Percentiles rank a stretch among this genome's conserved stretches.
These are phyloP conservation scores for Corvus moneduloides DNA, from an alignment of 2,113 vertebrate species.

Conservation along the genomic window DNA sequence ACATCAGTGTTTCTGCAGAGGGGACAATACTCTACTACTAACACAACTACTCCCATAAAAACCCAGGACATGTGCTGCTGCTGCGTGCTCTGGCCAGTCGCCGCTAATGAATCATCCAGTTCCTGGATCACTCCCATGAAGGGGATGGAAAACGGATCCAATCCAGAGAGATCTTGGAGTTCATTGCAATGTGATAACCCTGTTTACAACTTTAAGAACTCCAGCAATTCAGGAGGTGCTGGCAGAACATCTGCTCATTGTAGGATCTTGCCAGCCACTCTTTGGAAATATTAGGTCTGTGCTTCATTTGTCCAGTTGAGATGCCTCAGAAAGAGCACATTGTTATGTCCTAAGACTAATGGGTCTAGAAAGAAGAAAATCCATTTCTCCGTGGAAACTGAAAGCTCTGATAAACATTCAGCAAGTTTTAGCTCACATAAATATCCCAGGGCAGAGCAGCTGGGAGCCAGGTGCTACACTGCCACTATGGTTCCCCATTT, in stretches of 20 bases:
- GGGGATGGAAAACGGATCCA: slow-evolving; percentile 19
- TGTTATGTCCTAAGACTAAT: background rate
- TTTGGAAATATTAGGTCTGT: background rate
- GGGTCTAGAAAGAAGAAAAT: background rate
- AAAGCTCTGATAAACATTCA: background rate
- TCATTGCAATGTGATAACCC: slow-evolving; percentile 55
- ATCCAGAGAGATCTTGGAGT: slow-evolving; percentile 46
- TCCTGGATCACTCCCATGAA: slow-evolving; percentile 15
- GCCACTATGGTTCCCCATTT: background rate
- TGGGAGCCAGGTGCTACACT: background rate
- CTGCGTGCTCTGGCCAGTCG: background rate
- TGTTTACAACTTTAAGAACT: slow-evolving; percentile 51
- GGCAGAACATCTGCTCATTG: slow-evolving; percentile 50
- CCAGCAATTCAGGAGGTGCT: slow-evolving; percentile 36
- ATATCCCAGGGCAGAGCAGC: background rate
- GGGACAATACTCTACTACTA: background rate
- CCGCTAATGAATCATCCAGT: slow-evolving; percentile 38
- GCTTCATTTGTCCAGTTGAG: background rate
- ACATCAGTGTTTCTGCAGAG: background rate
- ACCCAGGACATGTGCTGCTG: background rate
- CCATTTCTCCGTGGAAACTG: background rate
- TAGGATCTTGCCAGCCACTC: slow-evolving; percentile 8
- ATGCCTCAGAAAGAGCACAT: background rate
- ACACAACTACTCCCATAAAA: background rate
- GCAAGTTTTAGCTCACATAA: background rate